phyloP scores from a whole-genome alignment of 2,888 invertebrate species.

The Dioctria rufipes region DNA sequence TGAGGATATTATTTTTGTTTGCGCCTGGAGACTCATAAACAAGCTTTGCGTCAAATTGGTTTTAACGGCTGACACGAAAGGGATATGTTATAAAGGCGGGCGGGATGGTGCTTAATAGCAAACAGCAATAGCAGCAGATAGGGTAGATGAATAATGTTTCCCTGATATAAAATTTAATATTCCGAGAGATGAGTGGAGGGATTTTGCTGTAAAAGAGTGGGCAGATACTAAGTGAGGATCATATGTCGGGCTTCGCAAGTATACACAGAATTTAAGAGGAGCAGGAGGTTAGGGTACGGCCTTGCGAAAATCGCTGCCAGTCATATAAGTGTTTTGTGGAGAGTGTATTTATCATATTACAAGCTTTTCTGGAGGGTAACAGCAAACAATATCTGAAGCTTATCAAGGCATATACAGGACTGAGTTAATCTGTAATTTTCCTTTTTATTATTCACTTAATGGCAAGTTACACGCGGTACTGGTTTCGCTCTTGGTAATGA shows the following conservation, averaged over 20 bases:
- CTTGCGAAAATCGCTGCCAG: constrained; percentile 28
- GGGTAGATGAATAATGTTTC: constrained; percentile 33
- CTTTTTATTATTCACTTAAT: constrained; percentile 18
- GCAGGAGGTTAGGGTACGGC: background rate
- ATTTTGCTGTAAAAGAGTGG: constrained; percentile 23
- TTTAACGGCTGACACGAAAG: constrained; percentile 26
- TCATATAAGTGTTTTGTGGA: constrained; percentile 30
- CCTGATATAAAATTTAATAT: constrained; percentile 33
- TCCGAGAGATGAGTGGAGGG: constrained; percentile 24
- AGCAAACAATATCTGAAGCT: constrained; percentile 24
- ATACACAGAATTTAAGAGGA: background rate
- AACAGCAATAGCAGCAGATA: background rate
- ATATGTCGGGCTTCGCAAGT: background rate
- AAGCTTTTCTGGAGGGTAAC: constrained; percentile 26
- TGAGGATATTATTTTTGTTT: constrained; percentile 41
- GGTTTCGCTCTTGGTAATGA: background rate
- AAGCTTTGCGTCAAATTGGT: constrained; percentile 38
- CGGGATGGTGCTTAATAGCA: background rate
- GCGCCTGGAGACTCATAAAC: constrained; percentile 43
- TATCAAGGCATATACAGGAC: constrained; percentile 36
- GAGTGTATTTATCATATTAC: constrained; percentile 38
- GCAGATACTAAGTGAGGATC: too few species aligned
- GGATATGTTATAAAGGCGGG: background rate
- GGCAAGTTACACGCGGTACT: background rate
- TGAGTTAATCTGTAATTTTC: constrained; percentile 32